Percentiles rank a stretch among this genome's conserved stretches.
These are phyloP conservation scores for Thalassophryne amazonica DNA, from an alignment of 2,797 vertebrate genomes.

Conservation along the genomic window DNA sequence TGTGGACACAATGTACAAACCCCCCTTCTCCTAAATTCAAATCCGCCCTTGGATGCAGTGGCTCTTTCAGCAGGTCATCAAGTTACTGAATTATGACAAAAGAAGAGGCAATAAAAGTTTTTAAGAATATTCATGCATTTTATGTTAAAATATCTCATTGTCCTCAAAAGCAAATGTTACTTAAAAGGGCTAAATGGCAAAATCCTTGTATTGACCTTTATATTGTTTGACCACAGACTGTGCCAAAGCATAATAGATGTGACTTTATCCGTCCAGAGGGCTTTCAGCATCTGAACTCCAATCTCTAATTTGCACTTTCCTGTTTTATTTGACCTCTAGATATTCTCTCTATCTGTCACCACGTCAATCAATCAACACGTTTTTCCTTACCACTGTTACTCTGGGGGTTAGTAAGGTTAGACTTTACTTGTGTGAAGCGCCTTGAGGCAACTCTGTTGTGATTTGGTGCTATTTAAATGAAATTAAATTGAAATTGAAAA, in stretches of 20 bases:
- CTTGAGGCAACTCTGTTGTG: no score
- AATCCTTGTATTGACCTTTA: neutral
- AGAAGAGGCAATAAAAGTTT: neutral
- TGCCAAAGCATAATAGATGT: neutral
- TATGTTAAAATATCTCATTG: neutral
- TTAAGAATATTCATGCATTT: neutral
- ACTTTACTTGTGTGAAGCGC: no score
- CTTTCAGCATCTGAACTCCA: constrained; percentile 2
- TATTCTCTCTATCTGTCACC: constrained; percentile 17
- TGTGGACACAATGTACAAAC: no score
- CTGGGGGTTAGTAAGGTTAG: no score
- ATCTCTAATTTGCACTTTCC: constrained; percentile 26
- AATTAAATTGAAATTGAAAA: no score
- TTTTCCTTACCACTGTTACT: no score
- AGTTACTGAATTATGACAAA: neutral
- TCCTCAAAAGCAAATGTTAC: neutral
- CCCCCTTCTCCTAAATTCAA: no score
- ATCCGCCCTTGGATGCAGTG: no score
- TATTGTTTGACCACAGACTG: neutral
- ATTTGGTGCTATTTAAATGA: no score
- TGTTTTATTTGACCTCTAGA: constrained; percentile 59
- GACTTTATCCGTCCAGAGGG: neutral
- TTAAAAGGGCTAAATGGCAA: neutral
- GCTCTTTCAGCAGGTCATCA: no score
- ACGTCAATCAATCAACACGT: no score